phyloP scores from a whole-genome alignment of 2,888 invertebrate species.

The Eristalis tenax region DNA sequence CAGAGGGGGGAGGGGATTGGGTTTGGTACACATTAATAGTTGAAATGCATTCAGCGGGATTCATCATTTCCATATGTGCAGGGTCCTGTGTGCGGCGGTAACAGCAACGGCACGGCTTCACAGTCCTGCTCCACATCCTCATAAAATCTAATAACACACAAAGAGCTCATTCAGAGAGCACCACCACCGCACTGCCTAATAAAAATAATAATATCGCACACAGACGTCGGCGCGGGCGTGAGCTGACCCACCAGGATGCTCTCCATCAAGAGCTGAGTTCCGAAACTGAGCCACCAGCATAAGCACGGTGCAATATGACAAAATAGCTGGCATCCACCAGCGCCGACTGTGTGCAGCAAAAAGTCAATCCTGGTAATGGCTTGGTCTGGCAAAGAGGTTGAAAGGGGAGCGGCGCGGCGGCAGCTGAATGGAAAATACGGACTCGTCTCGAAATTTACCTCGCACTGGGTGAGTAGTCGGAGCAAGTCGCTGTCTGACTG shows the following conservation, averaged over 20 bases:
- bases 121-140: slow-evolving; percentile 29
- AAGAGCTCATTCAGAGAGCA: slow-evolving; percentile 17
- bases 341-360: background rate
- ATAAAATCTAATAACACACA: slow-evolving; percentile 36
- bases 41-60: slow-evolving; percentile 57
- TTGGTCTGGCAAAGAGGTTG: background rate
- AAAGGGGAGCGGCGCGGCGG: background rate
- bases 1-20: background rate
- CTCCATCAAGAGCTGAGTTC: slow-evolving; percentile 4
- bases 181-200: slow-evolving; percentile 14
- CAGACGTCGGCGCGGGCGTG: background rate
- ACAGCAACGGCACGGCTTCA: background rate
- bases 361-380: slow-evolving; percentile 36
- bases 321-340: slow-evolving; percentile 28
- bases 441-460: background rate
- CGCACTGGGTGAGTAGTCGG: background rate
- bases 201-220: slow-evolving; percentile 15
- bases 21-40: slow-evolving; percentile 45
- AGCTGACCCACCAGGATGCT: slow-evolving; percentile 18
- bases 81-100: slow-evolving; percentile 1
- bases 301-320: slow-evolving; percentile 27
- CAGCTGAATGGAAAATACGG: background rate
- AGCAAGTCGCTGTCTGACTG: slow-evolving; percentile 31
- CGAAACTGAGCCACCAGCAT: background rate
- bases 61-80: slow-evolving; percentile 42